phyloP scores from a whole-genome alignment of 1,140 invertebrate genomes.

The Polypedilum vanderplanki region DNA sequence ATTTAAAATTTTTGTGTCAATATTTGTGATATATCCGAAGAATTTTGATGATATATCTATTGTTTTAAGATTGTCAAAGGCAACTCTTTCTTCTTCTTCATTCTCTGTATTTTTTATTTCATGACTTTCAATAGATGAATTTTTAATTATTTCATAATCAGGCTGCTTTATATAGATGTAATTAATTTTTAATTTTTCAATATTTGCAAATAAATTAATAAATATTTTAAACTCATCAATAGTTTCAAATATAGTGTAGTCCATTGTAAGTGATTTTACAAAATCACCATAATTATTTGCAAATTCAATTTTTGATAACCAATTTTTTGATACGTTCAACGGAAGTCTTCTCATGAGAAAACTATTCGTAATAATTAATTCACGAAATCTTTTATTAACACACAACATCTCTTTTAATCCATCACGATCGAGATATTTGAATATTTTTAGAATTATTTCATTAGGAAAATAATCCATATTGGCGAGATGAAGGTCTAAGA shows the following conservation, averaged over 20 bases:
- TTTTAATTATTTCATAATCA: background rate
- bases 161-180: constrained; percentile 7
- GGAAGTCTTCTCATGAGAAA: background rate
- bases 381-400: background rate
- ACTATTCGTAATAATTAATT: background rate
- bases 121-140: background rate
- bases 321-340: background rate
- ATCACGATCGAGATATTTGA: background rate
- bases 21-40: constrained; percentile 16
- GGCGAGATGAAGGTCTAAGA: background rate
- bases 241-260: background rate
- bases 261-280: background rate
- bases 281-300: constrained; percentile 6
- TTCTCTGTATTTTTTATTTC: background rate
- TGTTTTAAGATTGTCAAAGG: background rate
- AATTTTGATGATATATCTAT: constrained; percentile 22
- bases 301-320: background rate
- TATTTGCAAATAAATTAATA: background rate
- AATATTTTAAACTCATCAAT: background rate
- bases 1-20: constrained; percentile 2
- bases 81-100: background rate
- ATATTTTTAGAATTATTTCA: background rate
- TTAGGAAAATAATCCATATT: background rate
- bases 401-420: background rate
- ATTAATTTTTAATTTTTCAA: constrained; percentile 25